Evolutionary conservation across 2,113 vertebrate genomes (phyloP).

Genomic region (Mohoua ochrocephala): DNA sequence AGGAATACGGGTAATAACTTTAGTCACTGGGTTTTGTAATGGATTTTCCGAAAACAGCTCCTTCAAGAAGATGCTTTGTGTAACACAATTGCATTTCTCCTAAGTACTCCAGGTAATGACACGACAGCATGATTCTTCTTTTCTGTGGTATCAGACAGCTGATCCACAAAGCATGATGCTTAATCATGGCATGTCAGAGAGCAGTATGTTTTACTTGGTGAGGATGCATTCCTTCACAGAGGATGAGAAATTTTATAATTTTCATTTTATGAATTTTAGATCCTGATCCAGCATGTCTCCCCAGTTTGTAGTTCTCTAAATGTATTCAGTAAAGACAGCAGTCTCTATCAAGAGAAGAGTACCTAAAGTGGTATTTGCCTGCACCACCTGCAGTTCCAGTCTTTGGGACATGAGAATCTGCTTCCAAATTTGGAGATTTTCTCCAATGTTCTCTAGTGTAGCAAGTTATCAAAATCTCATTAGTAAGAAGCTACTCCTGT

Average conservation of each 20-base stretch:
- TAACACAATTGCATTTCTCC: neutral
- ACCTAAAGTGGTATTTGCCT: neutral
- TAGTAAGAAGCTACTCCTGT: neutral
- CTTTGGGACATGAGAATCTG: neutral
- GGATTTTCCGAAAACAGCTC: neutral
- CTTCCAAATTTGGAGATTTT: neutral
- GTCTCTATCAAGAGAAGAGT: neutral
- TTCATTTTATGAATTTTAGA: neutral
- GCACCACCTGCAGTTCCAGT: neutral
- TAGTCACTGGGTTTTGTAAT: neutral
- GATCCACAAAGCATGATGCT: neutral
- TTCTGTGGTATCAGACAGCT: neutral
- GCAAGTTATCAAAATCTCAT: neutral
- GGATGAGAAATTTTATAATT: constrained; percentile 7
- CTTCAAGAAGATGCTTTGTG: neutral
- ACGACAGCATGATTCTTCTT: neutral
- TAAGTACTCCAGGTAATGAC: neutral
- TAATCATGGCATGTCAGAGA: neutral
- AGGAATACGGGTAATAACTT: neutral
- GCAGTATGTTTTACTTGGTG: neutral
- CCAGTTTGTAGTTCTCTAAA: neutral
- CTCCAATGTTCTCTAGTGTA: neutral
- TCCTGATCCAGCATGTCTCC: neutral
- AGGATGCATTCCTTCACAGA: neutral
- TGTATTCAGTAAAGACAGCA: neutral